Percentiles rank a stretch among this genome's conserved stretches.
Conservation (phyloP, 1,140 invertebrate species). For the Drosophila orosa region DNA sequence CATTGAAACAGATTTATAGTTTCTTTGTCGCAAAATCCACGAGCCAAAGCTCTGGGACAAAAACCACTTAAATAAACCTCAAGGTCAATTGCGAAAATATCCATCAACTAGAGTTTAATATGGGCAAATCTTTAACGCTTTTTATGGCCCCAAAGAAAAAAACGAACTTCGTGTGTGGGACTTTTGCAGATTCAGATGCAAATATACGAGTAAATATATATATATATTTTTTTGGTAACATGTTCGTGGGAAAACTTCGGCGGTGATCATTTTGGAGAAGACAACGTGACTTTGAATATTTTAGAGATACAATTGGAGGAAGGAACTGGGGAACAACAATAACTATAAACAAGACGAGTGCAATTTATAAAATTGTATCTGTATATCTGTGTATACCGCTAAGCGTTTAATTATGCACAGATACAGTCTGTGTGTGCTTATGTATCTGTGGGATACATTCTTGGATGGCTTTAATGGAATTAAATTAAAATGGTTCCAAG, state of each 20-base stretch:
- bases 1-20: constrained; percentile 26
- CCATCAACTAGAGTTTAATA: constrained; percentile 33
- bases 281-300: constrained; percentile 64
- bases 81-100: constrained; percentile 53
- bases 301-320: constrained; percentile 35
- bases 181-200: constrained; percentile 18
- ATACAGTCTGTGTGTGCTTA: constrained; percentile 10
- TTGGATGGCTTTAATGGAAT: constrained; percentile 6
- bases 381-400: constrained; percentile 19
- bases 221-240: constrained; percentile 25
- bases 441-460: constrained; percentile 27
- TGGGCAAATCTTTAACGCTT: constrained; percentile 50
- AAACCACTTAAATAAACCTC: constrained; percentile 18
- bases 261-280: constrained; percentile 33
- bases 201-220: constrained; percentile 3
- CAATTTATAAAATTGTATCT: constrained; percentile 64
- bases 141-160: constrained; percentile 24
- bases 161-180: constrained; percentile 29
- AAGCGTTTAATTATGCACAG: constrained; percentile 41
- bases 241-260: constrained; percentile 47
- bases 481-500: constrained; percentile 19
- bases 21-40: constrained; percentile 21
- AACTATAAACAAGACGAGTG: constrained; percentile 40
- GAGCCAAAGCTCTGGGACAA: constrained; percentile 17
- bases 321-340: constrained; percentile 7